A percentile compares a stretch with the other conserved stretches of the same genome.
Evolutionary conservation across 2,888 invertebrate genomes (phyloP).

Genomic region (Macrophya annulata): DNA sequence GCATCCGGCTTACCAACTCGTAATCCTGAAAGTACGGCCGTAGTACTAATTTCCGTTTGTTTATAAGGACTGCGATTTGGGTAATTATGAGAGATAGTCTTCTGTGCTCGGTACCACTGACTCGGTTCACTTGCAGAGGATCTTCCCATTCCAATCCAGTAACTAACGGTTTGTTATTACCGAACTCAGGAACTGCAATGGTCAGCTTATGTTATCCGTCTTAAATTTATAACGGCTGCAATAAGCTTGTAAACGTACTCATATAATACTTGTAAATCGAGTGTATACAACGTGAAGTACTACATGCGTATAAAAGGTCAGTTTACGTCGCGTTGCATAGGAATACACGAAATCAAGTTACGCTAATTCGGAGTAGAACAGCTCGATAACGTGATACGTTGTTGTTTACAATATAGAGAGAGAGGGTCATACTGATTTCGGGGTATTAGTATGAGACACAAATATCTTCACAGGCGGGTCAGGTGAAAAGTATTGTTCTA

Average conservation of each 20-base stretch:
- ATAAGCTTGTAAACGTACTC: not conserved
- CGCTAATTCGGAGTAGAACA: not conserved
- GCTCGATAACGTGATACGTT: not conserved
- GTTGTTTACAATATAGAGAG: not conserved
- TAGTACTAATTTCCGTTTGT: conserved; percentile 83
- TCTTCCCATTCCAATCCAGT: conserved; percentile 87
- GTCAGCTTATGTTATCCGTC: conserved; percentile 22
- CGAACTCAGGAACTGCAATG: conserved; percentile 80
- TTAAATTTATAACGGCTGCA: not conserved
- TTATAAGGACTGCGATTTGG: conserved; percentile 85
- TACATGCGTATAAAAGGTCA: conserved; percentile 12
- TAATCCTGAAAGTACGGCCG: conserved; percentile 90
- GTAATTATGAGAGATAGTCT: conserved; percentile 86
- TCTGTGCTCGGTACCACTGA: conserved; percentile 86
- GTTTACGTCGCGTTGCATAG: not conserved
- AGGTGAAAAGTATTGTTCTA: not conserved
- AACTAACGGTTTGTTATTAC: conserved; percentile 79
- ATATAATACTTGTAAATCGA: too few relatives aligned
- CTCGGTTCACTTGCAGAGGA: conserved; percentile 84
- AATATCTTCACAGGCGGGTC: not conserved
- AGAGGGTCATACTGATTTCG: conserved; percentile 4
- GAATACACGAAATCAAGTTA: not conserved
- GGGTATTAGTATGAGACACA: not conserved
- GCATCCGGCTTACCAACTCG: conserved; percentile 81
- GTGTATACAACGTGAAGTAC: not conserved